Conservation (phyloP, 2,113 vertebrate species). For the Sciurus niger region DNA sequence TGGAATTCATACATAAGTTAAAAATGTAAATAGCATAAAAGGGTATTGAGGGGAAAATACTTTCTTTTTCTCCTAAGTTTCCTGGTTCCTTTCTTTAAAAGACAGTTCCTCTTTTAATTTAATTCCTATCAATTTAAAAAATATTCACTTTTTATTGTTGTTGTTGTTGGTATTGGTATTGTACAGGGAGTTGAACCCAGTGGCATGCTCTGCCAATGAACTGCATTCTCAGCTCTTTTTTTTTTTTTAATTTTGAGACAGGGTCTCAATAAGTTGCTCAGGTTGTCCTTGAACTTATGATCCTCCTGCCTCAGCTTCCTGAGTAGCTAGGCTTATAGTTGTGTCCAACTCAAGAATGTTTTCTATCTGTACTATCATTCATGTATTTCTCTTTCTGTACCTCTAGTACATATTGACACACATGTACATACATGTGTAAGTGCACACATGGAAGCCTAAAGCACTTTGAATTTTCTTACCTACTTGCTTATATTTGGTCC, state of each 20-base stretch:
- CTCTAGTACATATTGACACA: background rate
- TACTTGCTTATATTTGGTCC: background rate
- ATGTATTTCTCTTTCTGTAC: background rate
- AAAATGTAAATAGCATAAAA: constrained; percentile 23
- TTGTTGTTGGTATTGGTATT: too few species aligned
- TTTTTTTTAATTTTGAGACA: too few species aligned
- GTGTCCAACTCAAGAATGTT: too few species aligned
- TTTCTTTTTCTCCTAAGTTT: background rate
- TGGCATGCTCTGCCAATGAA: too few species aligned
- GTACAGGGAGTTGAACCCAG: too few species aligned
- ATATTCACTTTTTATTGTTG: background rate
- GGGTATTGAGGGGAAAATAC: background rate
- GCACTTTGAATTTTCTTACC: constrained; percentile 20
- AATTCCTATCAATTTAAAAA: background rate
- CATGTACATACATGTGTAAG: background rate
- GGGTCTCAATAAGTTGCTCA: too few species aligned
- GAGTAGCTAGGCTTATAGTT: too few species aligned
- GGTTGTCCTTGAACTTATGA: too few species aligned
- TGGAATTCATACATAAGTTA: background rate
- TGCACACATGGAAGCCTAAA: background rate
- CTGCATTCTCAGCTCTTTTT: too few species aligned
- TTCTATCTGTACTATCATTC: background rate
- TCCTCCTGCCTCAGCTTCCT: too few species aligned
- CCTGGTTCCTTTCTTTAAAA: background rate
- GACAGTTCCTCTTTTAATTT: background rate